These are phyloP conservation scores for Theonella swinhoei DNA, from an alignment of 37 sponge, comb jelly and placozoan genomes.

Conservation along the genomic window DNA sequence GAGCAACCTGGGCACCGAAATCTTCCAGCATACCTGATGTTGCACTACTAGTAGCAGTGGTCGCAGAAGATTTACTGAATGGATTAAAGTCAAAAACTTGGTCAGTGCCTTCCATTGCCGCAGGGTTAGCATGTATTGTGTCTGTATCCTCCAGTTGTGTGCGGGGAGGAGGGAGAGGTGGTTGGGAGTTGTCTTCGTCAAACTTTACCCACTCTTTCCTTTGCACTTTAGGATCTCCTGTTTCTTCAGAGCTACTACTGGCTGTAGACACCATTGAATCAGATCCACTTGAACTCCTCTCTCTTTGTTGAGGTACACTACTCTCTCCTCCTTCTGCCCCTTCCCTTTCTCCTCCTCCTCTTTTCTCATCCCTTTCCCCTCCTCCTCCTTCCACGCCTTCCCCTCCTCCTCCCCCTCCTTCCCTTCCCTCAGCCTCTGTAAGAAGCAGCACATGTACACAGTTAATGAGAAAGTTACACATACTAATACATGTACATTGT, in stretches of 20 bases:
- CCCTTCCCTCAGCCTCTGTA: too few species aligned
- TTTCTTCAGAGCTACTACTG: conserved; percentile 1
- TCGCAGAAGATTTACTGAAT: neutral
- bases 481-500: too few species aligned
- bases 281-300: conserved; percentile 23
- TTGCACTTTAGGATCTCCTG: too few species aligned
- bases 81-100: neutral
- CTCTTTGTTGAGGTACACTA: too few species aligned
- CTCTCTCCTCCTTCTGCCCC: too few species aligned
- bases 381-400: too few species aligned
- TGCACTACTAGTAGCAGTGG: neutral
- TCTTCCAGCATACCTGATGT: conserved; percentile 2
- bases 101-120: neutral
- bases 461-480: too few species aligned
- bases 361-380: neutral
- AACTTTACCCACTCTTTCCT: conserved; percentile 10
- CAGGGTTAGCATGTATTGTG: neutral
- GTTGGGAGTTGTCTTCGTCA: conserved; percentile 25
- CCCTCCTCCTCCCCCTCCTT: too few species aligned
- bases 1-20: conserved; percentile 56
- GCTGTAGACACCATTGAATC: conserved; percentile 20
- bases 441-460: too few species aligned
- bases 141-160: conserved; percentile 7
- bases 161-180: conserved; percentile 63
- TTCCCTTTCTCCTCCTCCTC: neutral